Evolutionary conservation across 2,797 vertebrate species (phyloP).

Genomic region (Gephyroberyx darwinii): DNA sequence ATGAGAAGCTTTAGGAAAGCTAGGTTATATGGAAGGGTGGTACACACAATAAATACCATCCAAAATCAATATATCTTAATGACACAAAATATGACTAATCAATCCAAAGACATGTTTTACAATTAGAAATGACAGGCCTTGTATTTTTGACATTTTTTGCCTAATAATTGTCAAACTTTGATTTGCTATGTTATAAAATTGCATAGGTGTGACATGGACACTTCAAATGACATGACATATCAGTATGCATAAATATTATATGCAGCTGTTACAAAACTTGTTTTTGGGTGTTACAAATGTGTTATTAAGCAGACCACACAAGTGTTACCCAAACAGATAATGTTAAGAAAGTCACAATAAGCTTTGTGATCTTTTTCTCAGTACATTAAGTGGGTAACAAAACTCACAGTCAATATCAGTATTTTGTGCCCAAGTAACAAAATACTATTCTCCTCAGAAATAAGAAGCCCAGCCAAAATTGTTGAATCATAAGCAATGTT

Average conservation of each 20-base stretch:
- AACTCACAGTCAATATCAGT: constrained; percentile 6
- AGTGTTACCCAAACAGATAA: constrained; percentile 7
- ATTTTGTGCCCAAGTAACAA: constrained; percentile 5
- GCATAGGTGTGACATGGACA: constrained; percentile 23
- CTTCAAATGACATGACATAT: constrained; percentile 46
- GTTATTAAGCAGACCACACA: neutral
- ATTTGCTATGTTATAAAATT: constrained; percentile 46
- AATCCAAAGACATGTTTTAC: constrained; percentile 10
- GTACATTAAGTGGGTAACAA: constrained; percentile 7
- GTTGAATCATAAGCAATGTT: constrained; percentile 22
- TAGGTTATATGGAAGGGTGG: constrained; percentile 9
- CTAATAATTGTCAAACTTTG: constrained; percentile 37
- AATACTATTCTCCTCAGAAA: neutral
- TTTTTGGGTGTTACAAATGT: constrained; percentile 24
- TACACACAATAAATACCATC: constrained; percentile 12
- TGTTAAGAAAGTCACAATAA: neutral
- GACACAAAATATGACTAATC: constrained; percentile 41
- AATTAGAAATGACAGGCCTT: constrained; percentile 43
- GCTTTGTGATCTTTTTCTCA: constrained; percentile 6
- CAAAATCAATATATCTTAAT: constrained; percentile 27
- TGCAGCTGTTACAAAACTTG: constrained; percentile 6
- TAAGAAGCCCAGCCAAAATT: constrained; percentile 11
- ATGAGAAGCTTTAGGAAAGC: constrained; percentile 26
- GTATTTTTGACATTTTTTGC: constrained; percentile 39
- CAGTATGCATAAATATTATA: constrained; percentile 43